Conservation (phyloP, 2,797 vertebrate genomes). For the Lithobates pipiens region DNA sequence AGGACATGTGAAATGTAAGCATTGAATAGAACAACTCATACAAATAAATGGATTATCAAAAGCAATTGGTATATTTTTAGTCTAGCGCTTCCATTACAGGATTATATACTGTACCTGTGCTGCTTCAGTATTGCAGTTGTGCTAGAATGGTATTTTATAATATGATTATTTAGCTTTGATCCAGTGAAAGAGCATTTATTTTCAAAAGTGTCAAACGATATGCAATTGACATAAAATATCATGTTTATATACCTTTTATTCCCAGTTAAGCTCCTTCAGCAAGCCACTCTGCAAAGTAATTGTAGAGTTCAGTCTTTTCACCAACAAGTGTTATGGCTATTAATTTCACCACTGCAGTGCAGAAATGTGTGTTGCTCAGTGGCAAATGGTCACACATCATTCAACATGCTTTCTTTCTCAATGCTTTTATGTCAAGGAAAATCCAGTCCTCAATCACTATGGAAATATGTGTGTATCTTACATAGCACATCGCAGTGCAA, state of each 20-base stretch:
- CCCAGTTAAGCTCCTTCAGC: not conserved
- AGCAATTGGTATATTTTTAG: no score
- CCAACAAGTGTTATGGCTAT: slow-evolving; percentile 35
- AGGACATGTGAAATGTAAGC: no score
- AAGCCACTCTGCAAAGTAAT: not conserved
- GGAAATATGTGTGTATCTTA: slow-evolving; percentile 65
- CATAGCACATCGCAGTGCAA: slow-evolving; percentile 65
- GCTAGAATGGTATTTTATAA: no score
- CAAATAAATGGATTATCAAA: no score
- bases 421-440: slow-evolving; percentile 63
- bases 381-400: slow-evolving; percentile 64
- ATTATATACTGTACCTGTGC: no score
- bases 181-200: not conserved
- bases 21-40: no score
- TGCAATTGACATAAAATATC: not conserved
- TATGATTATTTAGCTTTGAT: not conserved
- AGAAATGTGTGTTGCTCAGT: slow-evolving; percentile 41
- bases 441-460: slow-evolving; percentile 63
- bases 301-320: slow-evolving; percentile 12
- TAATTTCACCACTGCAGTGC: slow-evolving; percentile 56
- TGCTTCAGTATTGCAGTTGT: no score
- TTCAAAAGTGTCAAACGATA: not conserved
- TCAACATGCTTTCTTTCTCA: slow-evolving; percentile 63
- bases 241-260: not conserved
- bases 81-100: no score